Evolutionary conservation across 2,888 invertebrate genomes (phyloP).

Genomic region (Agrochola lychnidis): DNA sequence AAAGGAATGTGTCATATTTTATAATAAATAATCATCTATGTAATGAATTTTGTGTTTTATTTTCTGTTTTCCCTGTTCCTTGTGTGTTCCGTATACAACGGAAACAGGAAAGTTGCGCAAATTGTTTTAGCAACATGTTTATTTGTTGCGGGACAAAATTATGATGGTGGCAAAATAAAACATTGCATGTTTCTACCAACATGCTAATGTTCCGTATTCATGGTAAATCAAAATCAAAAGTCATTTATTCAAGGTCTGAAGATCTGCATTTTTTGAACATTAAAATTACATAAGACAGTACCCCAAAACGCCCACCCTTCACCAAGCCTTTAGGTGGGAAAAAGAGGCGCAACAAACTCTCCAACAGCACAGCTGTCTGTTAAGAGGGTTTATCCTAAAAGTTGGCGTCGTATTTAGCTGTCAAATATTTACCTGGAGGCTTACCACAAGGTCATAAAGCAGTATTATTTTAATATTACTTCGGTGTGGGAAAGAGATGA

Average conservation of each 20-base stretch:
- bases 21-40: constrained; percentile 91
- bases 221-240: background rate
- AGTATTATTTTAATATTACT: too few species aligned
- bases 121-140: background rate
- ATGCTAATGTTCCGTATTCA: background rate
- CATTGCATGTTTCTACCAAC: background rate
- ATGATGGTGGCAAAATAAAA: background rate
- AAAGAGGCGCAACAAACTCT: background rate
- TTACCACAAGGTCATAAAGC: too few species aligned
- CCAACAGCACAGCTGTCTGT: too few species aligned
- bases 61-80: constrained; percentile 37
- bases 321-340: background rate
- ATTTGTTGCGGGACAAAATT: background rate
- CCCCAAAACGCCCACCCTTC: background rate
- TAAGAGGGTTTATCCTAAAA: too few species aligned
- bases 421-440: too few species aligned
- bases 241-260: background rate
- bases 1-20: constrained; percentile 91
- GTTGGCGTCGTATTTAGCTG: too few species aligned
- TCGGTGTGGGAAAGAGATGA: too few species aligned
- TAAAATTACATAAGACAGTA: background rate
- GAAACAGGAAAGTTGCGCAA: background rate
- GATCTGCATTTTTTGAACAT: background rate
- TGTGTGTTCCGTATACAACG: background rate
- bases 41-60: constrained; percentile 80